A percentile compares a stretch with the other conserved stretches of the same genome.
Evolutionary conservation across 2,797 vertebrate genomes (phyloP).

Genomic region (Urosaurus nigricauda): DNA sequence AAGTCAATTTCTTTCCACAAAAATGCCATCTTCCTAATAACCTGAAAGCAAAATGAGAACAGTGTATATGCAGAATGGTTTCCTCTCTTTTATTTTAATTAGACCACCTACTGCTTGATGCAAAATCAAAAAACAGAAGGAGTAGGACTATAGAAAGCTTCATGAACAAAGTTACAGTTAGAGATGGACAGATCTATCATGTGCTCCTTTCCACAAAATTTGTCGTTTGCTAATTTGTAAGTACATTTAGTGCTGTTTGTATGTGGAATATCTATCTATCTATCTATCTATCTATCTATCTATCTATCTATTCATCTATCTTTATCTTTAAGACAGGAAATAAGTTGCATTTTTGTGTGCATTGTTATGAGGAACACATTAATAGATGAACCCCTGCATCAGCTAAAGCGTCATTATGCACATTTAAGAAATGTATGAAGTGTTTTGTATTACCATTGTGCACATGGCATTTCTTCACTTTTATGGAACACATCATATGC

Average conservation of each 20-base stretch:
- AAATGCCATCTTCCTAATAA: conserved; percentile 65
- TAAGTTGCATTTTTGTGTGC: neutral
- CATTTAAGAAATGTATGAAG: neutral
- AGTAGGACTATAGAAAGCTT: neutral
- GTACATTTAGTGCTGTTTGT: neutral
- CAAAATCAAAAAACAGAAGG: neutral
- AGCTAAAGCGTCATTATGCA: neutral
- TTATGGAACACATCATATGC: neutral
- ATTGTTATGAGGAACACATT: neutral
- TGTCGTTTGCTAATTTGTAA: neutral
- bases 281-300: too few species aligned
- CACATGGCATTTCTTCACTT: neutral
- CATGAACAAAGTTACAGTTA: neutral
- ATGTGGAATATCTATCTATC: neutral
- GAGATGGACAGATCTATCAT: neutral
- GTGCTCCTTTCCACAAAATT: neutral
- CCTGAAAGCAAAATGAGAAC: conserved; percentile 56
- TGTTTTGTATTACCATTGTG: too few species aligned
- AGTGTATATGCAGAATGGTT: conserved; percentile 43
- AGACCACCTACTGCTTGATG: conserved; percentile 7
- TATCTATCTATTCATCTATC: neutral
- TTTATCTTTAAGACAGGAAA: neutral
- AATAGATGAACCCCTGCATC: neutral
- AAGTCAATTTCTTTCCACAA: conserved; percentile 57
- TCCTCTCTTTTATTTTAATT: conserved; percentile 14